A percentile compares a stretch with the other conserved stretches of the same genome.
Evolutionary conservation across 1,140 invertebrate genomes (phyloP).

Genomic region (Cydia splendana): DNA sequence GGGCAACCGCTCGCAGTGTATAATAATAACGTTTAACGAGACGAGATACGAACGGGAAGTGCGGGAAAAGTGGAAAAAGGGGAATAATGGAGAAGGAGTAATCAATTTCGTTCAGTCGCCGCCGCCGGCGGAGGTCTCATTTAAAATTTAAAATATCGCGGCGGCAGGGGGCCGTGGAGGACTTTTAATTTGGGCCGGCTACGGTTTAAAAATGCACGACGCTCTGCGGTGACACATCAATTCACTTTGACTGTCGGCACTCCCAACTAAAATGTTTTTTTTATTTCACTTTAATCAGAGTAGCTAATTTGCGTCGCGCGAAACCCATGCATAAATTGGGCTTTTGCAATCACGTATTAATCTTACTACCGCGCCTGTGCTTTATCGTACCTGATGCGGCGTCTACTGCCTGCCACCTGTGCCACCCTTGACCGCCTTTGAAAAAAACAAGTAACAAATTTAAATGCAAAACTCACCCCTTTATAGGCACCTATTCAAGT

Average conservation of each 20-base stretch:
- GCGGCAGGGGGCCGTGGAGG: constrained; percentile 65
- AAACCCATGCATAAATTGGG: constrained; percentile 29
- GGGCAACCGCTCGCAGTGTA: constrained; percentile 48
- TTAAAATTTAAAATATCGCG: constrained; percentile 78
- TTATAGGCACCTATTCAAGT: background rate
- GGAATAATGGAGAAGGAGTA: constrained; percentile 78
- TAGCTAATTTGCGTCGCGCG: constrained; percentile 18
- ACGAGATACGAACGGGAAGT: constrained; percentile 70
- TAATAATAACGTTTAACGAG: constrained; percentile 75
- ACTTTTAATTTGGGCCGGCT: constrained; percentile 76
- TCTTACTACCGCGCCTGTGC: constrained; percentile 5
- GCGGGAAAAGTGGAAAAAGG: constrained; percentile 75
- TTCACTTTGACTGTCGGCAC: constrained; percentile 68
- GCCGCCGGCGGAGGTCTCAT: constrained; percentile 72
- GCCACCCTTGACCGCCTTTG: background rate
- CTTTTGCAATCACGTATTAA: constrained; percentile 19
- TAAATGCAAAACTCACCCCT: background rate
- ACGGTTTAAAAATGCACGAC: constrained; percentile 75
- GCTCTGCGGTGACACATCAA: constrained; percentile 74
- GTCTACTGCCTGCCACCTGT: constrained; percentile 6
- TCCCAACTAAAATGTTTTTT: constrained; percentile 39
- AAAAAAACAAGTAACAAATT: background rate
- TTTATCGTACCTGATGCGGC: background rate
- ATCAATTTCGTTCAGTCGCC: constrained; percentile 78
- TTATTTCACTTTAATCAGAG: constrained; percentile 12